These are phyloP conservation scores for Pluvialis apricaria DNA, from an alignment of 2,113 vertebrate species.

Conservation along the genomic window DNA sequence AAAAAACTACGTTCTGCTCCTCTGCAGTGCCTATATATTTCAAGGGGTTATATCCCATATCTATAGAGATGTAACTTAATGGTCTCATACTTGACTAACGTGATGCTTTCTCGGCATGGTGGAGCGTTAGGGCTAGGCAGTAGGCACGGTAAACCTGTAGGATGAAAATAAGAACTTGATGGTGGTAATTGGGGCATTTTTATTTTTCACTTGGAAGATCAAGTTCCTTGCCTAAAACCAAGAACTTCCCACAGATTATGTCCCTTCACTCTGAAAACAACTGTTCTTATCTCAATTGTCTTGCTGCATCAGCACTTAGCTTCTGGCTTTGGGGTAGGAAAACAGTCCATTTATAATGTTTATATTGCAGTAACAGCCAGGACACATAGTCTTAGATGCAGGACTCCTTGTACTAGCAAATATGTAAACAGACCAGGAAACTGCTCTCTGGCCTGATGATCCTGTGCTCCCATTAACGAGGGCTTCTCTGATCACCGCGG, in stretches of 20 bases:
- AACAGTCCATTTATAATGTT: neutral
- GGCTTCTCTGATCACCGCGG: neutral
- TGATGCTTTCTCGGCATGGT: neutral
- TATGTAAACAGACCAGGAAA: neutral
- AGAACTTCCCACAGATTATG: neutral
- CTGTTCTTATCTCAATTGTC: neutral
- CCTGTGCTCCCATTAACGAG: neutral
- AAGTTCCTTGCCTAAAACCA: neutral
- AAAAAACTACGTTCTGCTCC: neutral
- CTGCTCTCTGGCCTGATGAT: neutral
- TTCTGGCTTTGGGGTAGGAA: conserved; percentile 10
- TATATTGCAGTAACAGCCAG: neutral
- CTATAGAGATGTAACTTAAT: neutral
- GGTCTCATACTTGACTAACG: neutral
- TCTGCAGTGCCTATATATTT: conserved; percentile 10
- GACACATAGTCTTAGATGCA: neutral
- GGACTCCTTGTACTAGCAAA: neutral
- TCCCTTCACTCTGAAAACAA: neutral
- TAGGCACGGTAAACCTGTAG: neutral
- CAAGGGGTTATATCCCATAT: neutral
- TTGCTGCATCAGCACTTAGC: neutral
- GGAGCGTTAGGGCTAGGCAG: neutral
- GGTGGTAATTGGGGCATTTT: neutral
- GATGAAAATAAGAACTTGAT: neutral
- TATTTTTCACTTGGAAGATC: neutral